phyloP scores from a whole-genome alignment of 2,113 vertebrate genomes.

The Climacteris rufus region DNA sequence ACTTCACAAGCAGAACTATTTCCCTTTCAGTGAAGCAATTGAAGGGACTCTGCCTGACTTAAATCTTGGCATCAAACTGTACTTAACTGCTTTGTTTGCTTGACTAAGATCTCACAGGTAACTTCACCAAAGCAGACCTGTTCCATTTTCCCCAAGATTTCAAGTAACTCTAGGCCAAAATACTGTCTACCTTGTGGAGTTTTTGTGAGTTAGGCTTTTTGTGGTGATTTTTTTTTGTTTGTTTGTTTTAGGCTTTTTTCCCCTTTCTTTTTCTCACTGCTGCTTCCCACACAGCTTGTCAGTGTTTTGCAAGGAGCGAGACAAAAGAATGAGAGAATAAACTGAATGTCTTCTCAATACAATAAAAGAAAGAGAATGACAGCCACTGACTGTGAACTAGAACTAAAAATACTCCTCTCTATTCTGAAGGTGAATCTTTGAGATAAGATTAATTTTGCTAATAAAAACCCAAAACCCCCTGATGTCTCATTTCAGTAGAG shows the following conservation, averaged over 20 bases:
- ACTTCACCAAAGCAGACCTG: neutral
- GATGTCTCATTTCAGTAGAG: neutral
- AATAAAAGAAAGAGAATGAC: neutral
- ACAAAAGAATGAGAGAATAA: neutral
- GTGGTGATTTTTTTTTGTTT: neutral
- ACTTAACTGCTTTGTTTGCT: neutral
- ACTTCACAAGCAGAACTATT: neutral
- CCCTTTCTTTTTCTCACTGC: neutral
- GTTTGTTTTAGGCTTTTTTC: neutral
- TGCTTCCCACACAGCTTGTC: neutral
- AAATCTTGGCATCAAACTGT: neutral
- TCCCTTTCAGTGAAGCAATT: neutral
- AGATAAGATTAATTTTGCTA: neutral
- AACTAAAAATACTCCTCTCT: neutral
- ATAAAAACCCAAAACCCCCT: neutral
- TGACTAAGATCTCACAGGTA: neutral
- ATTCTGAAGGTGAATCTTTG: neutral
- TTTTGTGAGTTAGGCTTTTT: neutral
- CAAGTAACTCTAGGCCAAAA: neutral
- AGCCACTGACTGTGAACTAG: neutral
- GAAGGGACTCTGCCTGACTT: neutral
- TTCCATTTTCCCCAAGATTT: neutral
- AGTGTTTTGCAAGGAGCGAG: neutral
- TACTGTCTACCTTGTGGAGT: rapidly evolving
- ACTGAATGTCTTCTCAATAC: neutral